Percentiles rank a stretch among this genome's conserved stretches.
Conservation (phyloP, 2,888 invertebrate species). For the Ophion obscuratus region DNA sequence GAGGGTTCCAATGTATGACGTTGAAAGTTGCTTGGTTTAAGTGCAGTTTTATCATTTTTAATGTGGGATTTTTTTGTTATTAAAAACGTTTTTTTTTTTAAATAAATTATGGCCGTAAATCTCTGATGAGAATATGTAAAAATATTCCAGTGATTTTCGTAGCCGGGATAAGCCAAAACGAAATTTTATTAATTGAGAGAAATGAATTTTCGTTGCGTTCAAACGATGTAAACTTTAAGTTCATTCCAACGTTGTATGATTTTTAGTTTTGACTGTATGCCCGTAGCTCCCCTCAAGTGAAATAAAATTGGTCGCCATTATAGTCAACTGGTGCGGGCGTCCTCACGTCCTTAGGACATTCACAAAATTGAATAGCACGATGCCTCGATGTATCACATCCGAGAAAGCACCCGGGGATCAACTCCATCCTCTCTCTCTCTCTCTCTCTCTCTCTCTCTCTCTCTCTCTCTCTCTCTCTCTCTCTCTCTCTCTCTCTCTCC, state of each 20-base stretch:
- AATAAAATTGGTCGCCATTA: conserved; percentile 30
- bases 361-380: conserved; percentile 37
- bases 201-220: too few species aligned
- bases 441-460: background rate
- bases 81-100: too few species aligned
- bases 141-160: too few species aligned
- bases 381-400: conserved; percentile 37
- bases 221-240: too few species aligned
- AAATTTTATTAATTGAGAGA: too few species aligned
- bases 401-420: conserved; percentile 31
- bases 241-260: background rate
- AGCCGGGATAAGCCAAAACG: too few species aligned
- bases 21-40: too few species aligned
- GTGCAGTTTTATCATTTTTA: too few species aligned
- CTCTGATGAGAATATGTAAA: too few species aligned
- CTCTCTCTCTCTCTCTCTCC: background rate
- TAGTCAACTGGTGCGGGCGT: conserved; percentile 15
- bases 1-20: too few species aligned
- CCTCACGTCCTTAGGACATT: conserved; percentile 24
- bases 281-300: conserved; percentile 27
- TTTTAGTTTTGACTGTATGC: conserved; percentile 19
- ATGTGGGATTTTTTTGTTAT: too few species aligned
- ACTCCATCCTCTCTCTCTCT: background rate
- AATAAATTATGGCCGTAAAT: too few species aligned
- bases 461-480: background rate